phyloP scores from a whole-genome alignment of 1,140 invertebrate genomes.

The Penaeus indicus region DNA sequence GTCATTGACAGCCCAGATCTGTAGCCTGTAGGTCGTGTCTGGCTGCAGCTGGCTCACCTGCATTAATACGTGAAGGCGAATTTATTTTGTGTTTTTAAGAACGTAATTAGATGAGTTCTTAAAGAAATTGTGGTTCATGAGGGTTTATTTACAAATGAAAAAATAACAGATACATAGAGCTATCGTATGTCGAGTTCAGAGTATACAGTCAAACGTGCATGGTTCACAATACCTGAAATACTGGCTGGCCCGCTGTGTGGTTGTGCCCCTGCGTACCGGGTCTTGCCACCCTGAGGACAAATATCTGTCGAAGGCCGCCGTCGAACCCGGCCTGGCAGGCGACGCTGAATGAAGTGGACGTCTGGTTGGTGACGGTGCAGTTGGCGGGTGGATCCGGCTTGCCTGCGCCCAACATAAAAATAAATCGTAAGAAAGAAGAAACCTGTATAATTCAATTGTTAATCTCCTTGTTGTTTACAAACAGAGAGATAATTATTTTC shows the following conservation, averaged over 20 bases:
- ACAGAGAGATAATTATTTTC: no score
- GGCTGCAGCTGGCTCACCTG: constrained; percentile 56
- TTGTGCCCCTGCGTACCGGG: constrained; percentile 53
- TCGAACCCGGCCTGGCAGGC: constrained; percentile 83
- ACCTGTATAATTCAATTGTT: no score
- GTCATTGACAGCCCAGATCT: constrained; percentile 54
- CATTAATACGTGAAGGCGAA: not conserved
- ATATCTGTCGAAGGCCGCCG: constrained; percentile 85
- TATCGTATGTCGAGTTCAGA: not conserved
- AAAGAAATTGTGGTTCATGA: no score
- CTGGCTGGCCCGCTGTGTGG: constrained; percentile 58
- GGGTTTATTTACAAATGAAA: no score
- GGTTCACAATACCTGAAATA: constrained; percentile 56
- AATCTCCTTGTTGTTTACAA: no score
- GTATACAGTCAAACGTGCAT: not conserved
- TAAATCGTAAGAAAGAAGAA: no score
- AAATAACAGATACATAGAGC: no score
- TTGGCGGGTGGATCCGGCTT: constrained; percentile 87
- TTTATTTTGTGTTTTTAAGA: not conserved
- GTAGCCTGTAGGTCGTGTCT: constrained; percentile 50
- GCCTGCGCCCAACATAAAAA: constrained; percentile 73
- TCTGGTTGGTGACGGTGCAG: constrained; percentile 87
- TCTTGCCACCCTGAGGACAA: constrained; percentile 83
- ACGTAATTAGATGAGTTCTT: no score
- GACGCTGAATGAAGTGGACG: constrained; percentile 84